Base-by-base conservation (phyloP, 2,888 invertebrate genomes). In the Pocota personata region DNA sequence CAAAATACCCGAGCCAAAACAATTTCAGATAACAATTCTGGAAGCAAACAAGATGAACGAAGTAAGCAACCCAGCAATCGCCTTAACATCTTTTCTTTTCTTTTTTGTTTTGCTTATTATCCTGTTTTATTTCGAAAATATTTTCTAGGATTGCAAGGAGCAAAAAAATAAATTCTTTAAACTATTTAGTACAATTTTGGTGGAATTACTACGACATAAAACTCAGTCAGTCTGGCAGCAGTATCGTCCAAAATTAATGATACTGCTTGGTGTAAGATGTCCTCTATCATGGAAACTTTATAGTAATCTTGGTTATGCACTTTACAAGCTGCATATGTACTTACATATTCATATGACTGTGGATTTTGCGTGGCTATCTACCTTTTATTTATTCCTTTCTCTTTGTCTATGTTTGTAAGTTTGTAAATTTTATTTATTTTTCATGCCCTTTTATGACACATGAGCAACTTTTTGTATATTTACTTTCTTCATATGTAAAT, bases 191-290 rank as follows among this genome's bases (percentile, higher is more conserved):
- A 30, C 19, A 43, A 37, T 43, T 55, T 73, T 52, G 27, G 10
- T 43, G 66, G 57, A 76, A 64, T 76, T 76, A 76, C 66, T 66
- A 64, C 57, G 75, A 77, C 32, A 58, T 58, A 30, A 58, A 77
- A 77, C 64, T 57, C 58, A 75, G 75, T 82, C 66, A 82, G 82
- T 58, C 77, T 66, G 76, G 76, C 64, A 10, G 30, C 8, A 35
- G 12, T 46, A 57, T 52, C 46, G 43, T n/a, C 40, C 57, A 50
- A 58, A 79, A 73, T 80, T 60, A 80, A 66, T 79, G 46, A 64
- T 52, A 43, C 46, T 62, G 30, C 37, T 32, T 16, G n/a, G n/a
- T 62, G 55, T 64, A 75, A 64, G 55, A 64, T 37, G 19, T 37
- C 52, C 37, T 37, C 37, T 3, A 37, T 37, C 19, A 55, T 14